Evolutionary conservation across 2,797 vertebrate species (phyloP), one percentile per base, ranked within the genome.

Genomic region (Danio albolineatus): DNA sequence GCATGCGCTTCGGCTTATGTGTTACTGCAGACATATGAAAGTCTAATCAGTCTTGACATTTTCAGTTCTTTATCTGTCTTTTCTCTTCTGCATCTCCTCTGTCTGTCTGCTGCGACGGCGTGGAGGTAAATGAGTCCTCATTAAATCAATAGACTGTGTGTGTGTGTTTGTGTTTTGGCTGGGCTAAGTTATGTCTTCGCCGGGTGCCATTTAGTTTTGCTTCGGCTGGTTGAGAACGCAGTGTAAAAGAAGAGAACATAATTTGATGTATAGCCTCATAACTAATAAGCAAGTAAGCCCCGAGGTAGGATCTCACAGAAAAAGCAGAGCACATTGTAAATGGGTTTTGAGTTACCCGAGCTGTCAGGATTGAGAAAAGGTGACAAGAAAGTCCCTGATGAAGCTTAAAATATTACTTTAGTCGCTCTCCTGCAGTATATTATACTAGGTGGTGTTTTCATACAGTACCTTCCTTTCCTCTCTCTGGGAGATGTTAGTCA

Each of bases 1-100:
- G 21, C n/a, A 71, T 43, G n/a, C 9, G 17, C 59, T 44, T 48
- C 38, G n/a, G 59, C 51, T 57, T 77, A 16, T 36, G 44, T 79
- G 54, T 75, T 67, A 43, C 70, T 61, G 54, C 21, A 67, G 64
- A 59, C 36, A 71, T 80, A 73, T 70, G 77, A 78, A 83, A 82
- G 80, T 78, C 74, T 85, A 86, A 85, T 86, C 83, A 83, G 77
- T 76, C 57, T 72, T 87, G 85, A 82, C 85, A 87, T 84, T 87
- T 86, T 75, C 64, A 62, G 65, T 74, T 80, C 71, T 65, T 83
- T 84, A 81, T 86, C 81, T 79, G 80, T 44, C 48, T 87, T 87
- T 87, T 74, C 85, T 88, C 88, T 85, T 90, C 78, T 86, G 72
- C 83, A 84, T 85, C 75, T 83, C 83, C 67, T 80, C 67, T 74